Evolutionary conservation across 1,140 invertebrate species (phyloP), one percentile per base, ranked within the genome.

Genomic region (Prorops nasuta): DNA sequence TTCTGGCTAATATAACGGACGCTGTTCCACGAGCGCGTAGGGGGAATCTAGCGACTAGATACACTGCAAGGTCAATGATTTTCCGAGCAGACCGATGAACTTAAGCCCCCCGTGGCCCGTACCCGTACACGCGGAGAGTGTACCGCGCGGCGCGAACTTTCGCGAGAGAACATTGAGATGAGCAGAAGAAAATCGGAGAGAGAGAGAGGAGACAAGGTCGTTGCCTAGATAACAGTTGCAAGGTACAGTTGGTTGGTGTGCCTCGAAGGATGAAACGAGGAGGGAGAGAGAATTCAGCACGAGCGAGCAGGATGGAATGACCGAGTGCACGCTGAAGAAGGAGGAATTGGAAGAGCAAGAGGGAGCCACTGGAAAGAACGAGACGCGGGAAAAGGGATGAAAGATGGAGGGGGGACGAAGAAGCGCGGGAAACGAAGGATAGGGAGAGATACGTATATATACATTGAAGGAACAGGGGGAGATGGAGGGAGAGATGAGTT

Each of bases 211-310:
- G 60, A 56, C 68, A 71, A 71, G 68, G 66, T 69, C 68, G 66
- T 69, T 69, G 58, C 60, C 58, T 67, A 71, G 66, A 70, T 69
- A 70, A 70, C 67, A 70, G 67, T 69, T 64, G 63, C 56, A 56
- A 69, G 67, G 53, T 70, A 69, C 66, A 67, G 66, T 70, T 67
- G 64, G 44, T 47, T 67, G 49, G 64, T 50, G 60, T 63, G 57
- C 54, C 51, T 55, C 21, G 14, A 45, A 58, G 31, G 34, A 32
- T 21, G 16, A 45, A 32, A 34, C 28, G 35, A 44, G 31, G 14
- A 15, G 20, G 34, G 9, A 18, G 47, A 42, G 35, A 35, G 16
- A 8, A n/a, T 4, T 16, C 14, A 19, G 14, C 15, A 42, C 19
- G 3, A 19, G 4, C 8, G 12, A 41, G 21, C 9, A 10, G 8